Evolutionary conservation across 1,140 invertebrate species (phyloP).

Genomic region (Belonocnema kinseyi): DNA sequence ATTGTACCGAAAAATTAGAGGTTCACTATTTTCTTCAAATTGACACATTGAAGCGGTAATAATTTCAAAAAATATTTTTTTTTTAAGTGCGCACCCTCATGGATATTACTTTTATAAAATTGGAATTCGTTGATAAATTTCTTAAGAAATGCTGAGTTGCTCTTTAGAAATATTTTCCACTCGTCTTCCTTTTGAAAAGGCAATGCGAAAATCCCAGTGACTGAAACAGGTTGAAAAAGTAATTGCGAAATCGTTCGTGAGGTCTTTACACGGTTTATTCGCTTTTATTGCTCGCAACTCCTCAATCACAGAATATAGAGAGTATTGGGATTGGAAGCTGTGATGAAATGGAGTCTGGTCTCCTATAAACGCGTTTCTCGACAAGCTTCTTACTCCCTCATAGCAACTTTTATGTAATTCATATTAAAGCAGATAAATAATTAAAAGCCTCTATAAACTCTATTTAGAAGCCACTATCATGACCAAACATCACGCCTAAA

Average conservation of each 20-base stretch:
- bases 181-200: conserved; percentile 4
- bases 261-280: conserved; percentile 21
- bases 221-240: conserved; percentile 8
- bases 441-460: not conserved
- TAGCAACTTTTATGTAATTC: conserved; percentile 7
- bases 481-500: not conserved
- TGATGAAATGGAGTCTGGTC: not conserved
- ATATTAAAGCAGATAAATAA: not conserved
- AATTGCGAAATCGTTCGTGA: conserved; percentile 26
- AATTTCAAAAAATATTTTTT: too few species aligned
- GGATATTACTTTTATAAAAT: too few species aligned
- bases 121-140: not conserved
- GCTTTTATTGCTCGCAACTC: conserved; percentile 28
- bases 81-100: too few species aligned
- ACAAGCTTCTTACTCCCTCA: conserved; percentile 1
- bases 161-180: conserved; percentile 24
- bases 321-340: conserved; percentile 7
- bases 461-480: not conserved
- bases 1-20: too few species aligned
- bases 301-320: conserved; percentile 10
- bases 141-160: not conserved
- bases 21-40: too few species aligned
- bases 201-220: conserved; percentile 12
- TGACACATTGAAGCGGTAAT: too few species aligned
- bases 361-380: not conserved